Percentiles rank a stretch among this genome's conserved stretches.
Conservation (phyloP, 1,140 invertebrate genomes). For the Hestina assimilis region DNA sequence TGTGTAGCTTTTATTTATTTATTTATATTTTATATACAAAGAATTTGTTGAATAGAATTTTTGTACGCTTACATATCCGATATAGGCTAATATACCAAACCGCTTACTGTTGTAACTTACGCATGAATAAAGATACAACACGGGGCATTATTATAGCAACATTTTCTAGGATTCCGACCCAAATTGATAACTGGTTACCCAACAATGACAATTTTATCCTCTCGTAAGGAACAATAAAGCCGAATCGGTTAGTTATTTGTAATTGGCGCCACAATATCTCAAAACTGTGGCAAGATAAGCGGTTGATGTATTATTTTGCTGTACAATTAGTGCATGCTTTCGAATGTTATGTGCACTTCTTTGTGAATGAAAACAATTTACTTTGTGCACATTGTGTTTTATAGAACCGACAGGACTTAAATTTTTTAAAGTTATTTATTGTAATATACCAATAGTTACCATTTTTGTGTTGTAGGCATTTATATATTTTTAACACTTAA, state of each 20-base stretch:
- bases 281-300: constrained; percentile 43
- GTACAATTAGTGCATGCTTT: constrained; percentile 51
- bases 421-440: too few species aligned
- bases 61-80: too few species aligned
- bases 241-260: constrained; percentile 32
- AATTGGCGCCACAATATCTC: constrained; percentile 43
- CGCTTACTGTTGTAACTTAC: background rate
- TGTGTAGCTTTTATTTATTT: too few species aligned
- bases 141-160: background rate
- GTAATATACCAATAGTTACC: too few species aligned
- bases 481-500: too few species aligned
- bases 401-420: background rate
- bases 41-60: too few species aligned
- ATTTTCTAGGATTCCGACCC: background rate
- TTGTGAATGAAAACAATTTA: background rate
- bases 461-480: too few species aligned
- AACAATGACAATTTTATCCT: constrained; percentile 1
- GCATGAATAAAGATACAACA: background rate
- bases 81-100: too few species aligned
- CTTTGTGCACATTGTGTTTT: background rate
- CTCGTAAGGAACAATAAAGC: constrained; percentile 9
- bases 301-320: constrained; percentile 59
- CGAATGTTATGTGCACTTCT: constrained; percentile 26
- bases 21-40: too few species aligned
- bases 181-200: constrained; percentile 8